Evolutionary conservation across 2,797 vertebrate genomes (phyloP), one percentile per base, ranked within the genome.

Genomic region (Botia kubotai): DNA sequence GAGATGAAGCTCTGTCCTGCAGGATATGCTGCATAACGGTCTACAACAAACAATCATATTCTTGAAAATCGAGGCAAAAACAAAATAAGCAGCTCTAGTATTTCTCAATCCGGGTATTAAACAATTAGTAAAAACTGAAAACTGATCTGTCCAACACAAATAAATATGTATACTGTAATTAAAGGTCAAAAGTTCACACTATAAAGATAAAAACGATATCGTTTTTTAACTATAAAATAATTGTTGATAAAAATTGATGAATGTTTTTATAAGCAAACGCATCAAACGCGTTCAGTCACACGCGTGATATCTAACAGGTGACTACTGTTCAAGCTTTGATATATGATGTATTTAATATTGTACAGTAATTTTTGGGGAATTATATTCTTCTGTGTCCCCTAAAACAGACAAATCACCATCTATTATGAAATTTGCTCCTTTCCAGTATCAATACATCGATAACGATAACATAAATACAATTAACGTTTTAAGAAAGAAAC

Each of bases 361-460:
- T 52, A 75, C 8, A 46, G 43, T 46, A 10, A 46, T 46, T 46
- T 43, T 46, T 46, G 8, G 43, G 43, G 43, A 46, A 8, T 46
- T 11, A 46, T 10, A 8, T 46, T 46, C 43, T 46, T 10, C 43
- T 46, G 43, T 46, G 8, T 46, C 10, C 43, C 10, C 7, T 1
- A 10, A 46, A 8, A 46, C 43, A 46, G 43, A 46, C 43, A 46
- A 46, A 11, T 46, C 10, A 2, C 43, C 43, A 10, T 8, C 70
- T 1, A 46, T 86, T 83, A 84, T 87, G 87, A 85, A 90, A 86
- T 72, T 10, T 82, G 73, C 19, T 72, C 33, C 2, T 6, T 29
- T 60, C 39, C 23, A 53, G 36, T 71, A 69, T 26, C 12, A 52
- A 75, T 65, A 46, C 33, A 65, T 65, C 26, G 63, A 73, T 62